Percentiles rank a stretch among this genome's conserved stretches.
phyloP scores from a whole-genome alignment of 2,888 invertebrate genomes.

The Acheta domesticus region DNA sequence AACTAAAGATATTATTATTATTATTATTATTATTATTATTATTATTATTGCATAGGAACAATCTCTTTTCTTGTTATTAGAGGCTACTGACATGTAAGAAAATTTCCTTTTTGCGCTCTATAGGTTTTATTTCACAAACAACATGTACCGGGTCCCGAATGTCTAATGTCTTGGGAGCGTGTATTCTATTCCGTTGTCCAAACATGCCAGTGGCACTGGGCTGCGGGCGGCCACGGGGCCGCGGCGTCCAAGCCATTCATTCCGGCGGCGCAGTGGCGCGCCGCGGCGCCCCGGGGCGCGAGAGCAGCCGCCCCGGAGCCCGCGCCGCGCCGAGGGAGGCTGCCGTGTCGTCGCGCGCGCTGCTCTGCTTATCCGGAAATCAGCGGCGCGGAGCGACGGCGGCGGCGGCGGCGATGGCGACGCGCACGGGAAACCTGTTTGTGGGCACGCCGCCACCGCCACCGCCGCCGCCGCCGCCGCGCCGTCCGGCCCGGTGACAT shows the following conservation, averaged over 20 bases:
- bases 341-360: neutral
- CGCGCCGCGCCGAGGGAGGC: neutral
- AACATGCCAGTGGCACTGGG: neutral
- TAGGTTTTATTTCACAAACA: no score
- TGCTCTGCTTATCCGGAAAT: neutral
- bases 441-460: neutral
- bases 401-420: neutral
- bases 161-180: no score
- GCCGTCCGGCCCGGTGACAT: neutral
- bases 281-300: neutral
- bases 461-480: neutral
- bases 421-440: slow-evolving; percentile 8
- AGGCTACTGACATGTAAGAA: no score
- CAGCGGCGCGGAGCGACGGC: neutral
- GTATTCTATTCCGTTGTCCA: no score
- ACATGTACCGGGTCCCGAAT: no score
- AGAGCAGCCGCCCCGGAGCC: neutral
- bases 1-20: no score
- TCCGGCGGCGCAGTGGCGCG: neutral
- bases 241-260: neutral
- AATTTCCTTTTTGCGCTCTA: no score
- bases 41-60: no score
- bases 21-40: no score
- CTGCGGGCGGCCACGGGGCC: neutral
- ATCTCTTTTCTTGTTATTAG: no score